Conservation (phyloP, 1,140 invertebrate species). For the Hydropsyche tenuis region DNA sequence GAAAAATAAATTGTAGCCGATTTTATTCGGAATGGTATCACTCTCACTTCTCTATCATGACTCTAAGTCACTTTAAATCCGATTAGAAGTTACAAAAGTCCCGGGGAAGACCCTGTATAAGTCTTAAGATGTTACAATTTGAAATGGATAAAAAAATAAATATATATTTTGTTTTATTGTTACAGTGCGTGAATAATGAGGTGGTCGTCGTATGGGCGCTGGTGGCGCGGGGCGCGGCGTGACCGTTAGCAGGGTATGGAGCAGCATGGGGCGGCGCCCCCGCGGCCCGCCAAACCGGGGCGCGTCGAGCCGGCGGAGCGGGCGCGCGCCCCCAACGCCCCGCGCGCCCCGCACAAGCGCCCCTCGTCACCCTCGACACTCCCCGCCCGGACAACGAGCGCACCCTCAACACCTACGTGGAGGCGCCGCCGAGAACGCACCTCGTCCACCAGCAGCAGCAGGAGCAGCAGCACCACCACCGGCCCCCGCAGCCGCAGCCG, state of each 20-base stretch:
- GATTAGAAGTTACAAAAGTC: too few species aligned
- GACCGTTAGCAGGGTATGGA: slow-evolving; percentile 31
- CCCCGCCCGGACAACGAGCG: slow-evolving; percentile 76
- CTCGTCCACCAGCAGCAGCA: slow-evolving; percentile 46
- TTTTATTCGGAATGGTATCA: too few species aligned
- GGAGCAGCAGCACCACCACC: slow-evolving; percentile 45
- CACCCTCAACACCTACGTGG: slow-evolving; percentile 83
- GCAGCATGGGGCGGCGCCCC: slow-evolving; percentile 59
- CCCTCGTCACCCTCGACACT: slow-evolving; percentile 75
- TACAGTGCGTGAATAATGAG: slow-evolving; percentile 17
- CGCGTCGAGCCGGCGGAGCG: slow-evolving; percentile 67
- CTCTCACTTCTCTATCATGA: too few species aligned
- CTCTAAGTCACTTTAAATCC: too few species aligned
- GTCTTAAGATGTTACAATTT: too few species aligned
- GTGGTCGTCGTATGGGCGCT: slow-evolving; percentile 28
- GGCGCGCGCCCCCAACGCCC: slow-evolving; percentile 64
- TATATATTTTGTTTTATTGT: not conserved
- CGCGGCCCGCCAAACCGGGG: slow-evolving; percentile 56
- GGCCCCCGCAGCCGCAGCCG: slow-evolving; percentile 51
- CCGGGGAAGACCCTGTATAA: too few species aligned
- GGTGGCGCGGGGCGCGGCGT: slow-evolving; percentile 48
- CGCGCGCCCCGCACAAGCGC: slow-evolving; percentile 63
- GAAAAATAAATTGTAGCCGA: too few species aligned
- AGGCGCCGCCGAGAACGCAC: slow-evolving; percentile 68
- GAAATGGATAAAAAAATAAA: too few species aligned